phyloP scores from a whole-genome alignment of 2,797 vertebrate genomes.

The Anas bernieri region DNA sequence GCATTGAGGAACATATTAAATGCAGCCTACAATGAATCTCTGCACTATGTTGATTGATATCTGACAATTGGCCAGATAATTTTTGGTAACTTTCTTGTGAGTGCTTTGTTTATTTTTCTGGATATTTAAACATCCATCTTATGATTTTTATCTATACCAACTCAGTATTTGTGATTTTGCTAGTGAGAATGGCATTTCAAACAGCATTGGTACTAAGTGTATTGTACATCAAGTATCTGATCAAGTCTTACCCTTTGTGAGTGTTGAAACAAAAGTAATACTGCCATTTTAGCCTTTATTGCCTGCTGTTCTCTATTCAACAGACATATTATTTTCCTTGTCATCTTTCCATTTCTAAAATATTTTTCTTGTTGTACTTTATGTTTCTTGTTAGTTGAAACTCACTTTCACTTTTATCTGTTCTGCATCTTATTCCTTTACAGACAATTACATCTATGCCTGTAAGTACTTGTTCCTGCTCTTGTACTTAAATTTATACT shows the following conservation, averaged over 20 bases:
- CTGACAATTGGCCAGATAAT: background rate
- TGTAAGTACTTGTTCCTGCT: background rate
- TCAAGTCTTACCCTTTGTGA: background rate
- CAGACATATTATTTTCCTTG: background rate
- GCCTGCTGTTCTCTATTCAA: background rate
- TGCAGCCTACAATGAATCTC: background rate
- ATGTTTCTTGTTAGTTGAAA: background rate
- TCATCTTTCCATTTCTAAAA: background rate
- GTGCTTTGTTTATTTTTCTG: background rate
- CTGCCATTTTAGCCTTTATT: background rate
- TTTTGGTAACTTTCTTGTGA: background rate
- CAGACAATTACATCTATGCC: background rate
- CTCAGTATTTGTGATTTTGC: background rate
- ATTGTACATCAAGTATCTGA: background rate
- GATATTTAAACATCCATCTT: background rate
- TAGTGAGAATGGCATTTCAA: background rate
- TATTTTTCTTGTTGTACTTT: background rate
- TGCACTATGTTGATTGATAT: background rate
- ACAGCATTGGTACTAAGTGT: background rate
- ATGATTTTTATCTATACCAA: background rate
- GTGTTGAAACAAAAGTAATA: background rate
- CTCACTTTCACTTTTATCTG: background rate
- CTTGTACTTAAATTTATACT: constrained; percentile 9
- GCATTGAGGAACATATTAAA: background rate
- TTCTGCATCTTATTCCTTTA: background rate